Percentiles rank a stretch among this genome's conserved stretches.
Conservation (phyloP, 2,888 invertebrate species). For the Scaptomyza caliginosa region DNA sequence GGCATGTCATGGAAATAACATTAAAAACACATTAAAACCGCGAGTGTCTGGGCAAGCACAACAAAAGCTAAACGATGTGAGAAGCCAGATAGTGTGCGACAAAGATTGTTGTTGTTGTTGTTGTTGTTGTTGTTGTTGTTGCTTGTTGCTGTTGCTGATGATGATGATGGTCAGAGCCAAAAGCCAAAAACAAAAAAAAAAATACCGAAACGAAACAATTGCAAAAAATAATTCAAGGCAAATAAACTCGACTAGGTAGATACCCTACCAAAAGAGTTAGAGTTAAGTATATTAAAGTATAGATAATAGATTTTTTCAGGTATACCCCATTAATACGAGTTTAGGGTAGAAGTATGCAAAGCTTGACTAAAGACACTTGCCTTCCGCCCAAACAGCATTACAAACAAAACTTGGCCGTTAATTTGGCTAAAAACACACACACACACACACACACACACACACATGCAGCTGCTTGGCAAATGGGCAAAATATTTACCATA, state of each 20-base stretch:
- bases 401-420: conserved; percentile 43
- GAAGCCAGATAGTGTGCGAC: conserved; percentile 65
- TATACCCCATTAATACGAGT: no score
- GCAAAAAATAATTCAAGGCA: conserved; percentile 24
- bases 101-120: conserved; percentile 48
- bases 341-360: neutral
- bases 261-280: no score
- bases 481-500: conserved; percentile 34
- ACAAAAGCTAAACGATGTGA: conserved; percentile 79
- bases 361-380: conserved; percentile 23
- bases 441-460: conserved; percentile 8
- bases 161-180: conserved; percentile 60
- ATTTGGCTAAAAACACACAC: conserved; percentile 41
- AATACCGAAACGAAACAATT: conserved; percentile 33
- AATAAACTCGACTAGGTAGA: neutral
- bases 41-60: conserved; percentile 71
- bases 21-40: conserved; percentile 80
- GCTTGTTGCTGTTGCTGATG: conserved; percentile 27
- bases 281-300: no score
- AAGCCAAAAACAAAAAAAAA: conserved; percentile 40
- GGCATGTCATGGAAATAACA: conserved; percentile 79
- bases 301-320: neutral
- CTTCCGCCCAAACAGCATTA: conserved; percentile 37
- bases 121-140: conserved; percentile 10
- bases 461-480: conserved; percentile 19